These are phyloP conservation scores for Druon quercuslanigerum DNA, from an alignment of 1,140 invertebrate species.

Conservation along the genomic window DNA sequence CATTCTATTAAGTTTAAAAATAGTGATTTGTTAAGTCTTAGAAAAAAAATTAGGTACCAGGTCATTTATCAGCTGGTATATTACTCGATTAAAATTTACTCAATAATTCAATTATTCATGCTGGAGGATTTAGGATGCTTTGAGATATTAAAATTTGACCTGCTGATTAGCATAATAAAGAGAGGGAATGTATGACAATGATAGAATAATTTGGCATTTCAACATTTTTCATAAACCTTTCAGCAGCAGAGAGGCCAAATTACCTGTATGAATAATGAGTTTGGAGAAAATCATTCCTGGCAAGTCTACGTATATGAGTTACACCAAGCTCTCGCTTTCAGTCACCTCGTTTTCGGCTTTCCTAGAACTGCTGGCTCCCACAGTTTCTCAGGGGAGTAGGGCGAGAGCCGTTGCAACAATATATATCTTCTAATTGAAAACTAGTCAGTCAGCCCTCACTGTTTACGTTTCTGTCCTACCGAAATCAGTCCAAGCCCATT, in stretches of 20 bases:
- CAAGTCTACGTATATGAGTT: no score
- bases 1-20: conserved; percentile 35
- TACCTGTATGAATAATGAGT: conserved; percentile 50
- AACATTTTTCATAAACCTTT: conserved; percentile 55
- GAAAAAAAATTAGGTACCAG: conserved; percentile 36
- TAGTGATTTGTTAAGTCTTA: conserved; percentile 38
- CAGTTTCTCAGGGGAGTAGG: no score
- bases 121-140: conserved; percentile 48
- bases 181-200: conserved; percentile 53
- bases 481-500: no score
- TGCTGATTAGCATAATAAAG: conserved; percentile 51
- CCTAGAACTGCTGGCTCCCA: no score
- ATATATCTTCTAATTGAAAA: no score
- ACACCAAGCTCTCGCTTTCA: no score
- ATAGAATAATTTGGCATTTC: conserved; percentile 53
- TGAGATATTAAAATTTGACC: conserved; percentile 44
- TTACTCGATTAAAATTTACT: conserved; percentile 35
- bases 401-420: no score
- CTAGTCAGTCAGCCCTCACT: no score
- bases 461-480: no score
- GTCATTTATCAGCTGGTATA: conserved; percentile 27
- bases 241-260: conserved; percentile 55
- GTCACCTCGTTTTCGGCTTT: no score
- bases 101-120: conserved; percentile 43
- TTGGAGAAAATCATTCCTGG: conserved; percentile 45